Evolutionary conservation across 2,113 vertebrate genomes (phyloP).

Genomic region (Cephalopterus ornatus): DNA sequence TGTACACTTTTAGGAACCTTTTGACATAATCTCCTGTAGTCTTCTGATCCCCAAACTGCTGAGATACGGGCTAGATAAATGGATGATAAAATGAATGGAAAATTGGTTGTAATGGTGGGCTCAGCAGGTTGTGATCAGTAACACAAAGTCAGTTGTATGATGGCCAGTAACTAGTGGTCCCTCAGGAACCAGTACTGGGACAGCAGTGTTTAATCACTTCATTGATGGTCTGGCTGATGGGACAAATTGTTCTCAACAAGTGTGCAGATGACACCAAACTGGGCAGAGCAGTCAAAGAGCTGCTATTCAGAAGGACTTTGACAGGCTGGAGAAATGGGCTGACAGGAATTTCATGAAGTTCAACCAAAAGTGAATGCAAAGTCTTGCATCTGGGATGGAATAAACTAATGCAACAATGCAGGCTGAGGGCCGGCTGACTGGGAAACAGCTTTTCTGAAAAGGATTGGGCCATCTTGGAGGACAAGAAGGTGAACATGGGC

Average conservation of each 20-base stretch:
- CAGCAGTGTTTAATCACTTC: background rate
- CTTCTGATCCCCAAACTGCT: background rate
- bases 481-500: background rate
- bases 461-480: background rate
- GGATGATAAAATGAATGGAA: background rate
- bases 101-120: background rate
- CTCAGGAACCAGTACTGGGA: background rate
- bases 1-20: background rate
- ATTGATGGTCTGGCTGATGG: background rate
- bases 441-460: background rate
- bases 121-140: background rate
- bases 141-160: background rate
- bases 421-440: fast-evolving
- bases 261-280: background rate
- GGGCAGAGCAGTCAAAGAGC: background rate
- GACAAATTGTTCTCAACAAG: background rate
- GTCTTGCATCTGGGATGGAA: background rate
- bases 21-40: background rate
- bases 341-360: background rate
- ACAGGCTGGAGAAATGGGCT: background rate
- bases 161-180: background rate
- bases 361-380: background rate
- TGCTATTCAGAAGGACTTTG: background rate
- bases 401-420: background rate
- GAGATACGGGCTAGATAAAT: background rate